Base-by-base conservation (phyloP, 2,797 vertebrate species). In the Sitta carolinensis region DNA sequence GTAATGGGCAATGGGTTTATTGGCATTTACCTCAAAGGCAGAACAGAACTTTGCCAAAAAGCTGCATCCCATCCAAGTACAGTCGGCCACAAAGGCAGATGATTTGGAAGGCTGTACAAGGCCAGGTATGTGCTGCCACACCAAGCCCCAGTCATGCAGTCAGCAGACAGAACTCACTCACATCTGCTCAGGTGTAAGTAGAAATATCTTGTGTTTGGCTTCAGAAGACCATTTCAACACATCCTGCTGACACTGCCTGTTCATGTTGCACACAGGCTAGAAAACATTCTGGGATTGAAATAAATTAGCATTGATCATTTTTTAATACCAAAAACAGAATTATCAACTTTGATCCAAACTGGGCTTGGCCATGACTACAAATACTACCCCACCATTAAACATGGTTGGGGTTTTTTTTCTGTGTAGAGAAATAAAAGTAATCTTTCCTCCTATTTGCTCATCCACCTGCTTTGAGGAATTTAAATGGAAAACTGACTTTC, bases 131-230 rank as follows among this genome's bases (percentile, higher is more conserved):
- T 38, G 30, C 50, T 59, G 58, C 34, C 27, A 4, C 16, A 7
- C 4, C 16, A 22, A 1, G 3, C 15, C 32, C 32, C 45, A 34
- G 17, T 20, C 67, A 40, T 3, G 2, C 13, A 36, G 34, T 0
- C 1, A 59, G 47, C 34, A 58, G 23, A 23, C 11, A 69, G 34
- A 77, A 29, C 25, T 61, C 8, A 0, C 51, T 67, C 9, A 16
- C 42, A 51, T 38, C 57, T 90, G 29, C 52, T 52, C 64, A 30
- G 32, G 20, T 36, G 14, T 15, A 6, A 48, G 23, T 7, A 77
- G 55, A 64, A 84, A 72, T 43, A 58, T 18, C 18, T 74, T 63
- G 27, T 51, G 7, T 32, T 59, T 87, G 40, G 16, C 30, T 77
- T 30, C 40, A 54, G 52, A 72, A 64, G 42, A 67, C 7, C 10